Percentiles rank a stretch among this genome's conserved stretches.
These are phyloP conservation scores for Solen grandis DNA, from an alignment of 1,140 invertebrate species.

Conservation along the genomic window DNA sequence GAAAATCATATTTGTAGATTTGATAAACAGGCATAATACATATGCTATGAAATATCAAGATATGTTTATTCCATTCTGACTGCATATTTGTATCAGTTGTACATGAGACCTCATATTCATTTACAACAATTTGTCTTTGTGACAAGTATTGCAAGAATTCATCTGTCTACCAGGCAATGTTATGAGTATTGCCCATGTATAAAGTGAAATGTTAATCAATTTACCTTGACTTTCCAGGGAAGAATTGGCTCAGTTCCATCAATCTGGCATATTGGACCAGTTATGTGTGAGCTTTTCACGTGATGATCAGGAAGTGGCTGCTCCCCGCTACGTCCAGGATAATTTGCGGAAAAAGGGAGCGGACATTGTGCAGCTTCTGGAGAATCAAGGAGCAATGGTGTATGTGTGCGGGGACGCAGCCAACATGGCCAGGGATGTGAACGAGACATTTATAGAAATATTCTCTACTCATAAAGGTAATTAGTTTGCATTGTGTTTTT, in stretches of 20 bases:
- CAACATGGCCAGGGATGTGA: conserved; percentile 82
- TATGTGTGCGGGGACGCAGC: conserved; percentile 83
- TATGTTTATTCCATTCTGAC: too few species aligned
- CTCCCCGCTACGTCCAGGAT: conserved; percentile 81
- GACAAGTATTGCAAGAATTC: too few species aligned
- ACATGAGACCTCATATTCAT: too few species aligned
- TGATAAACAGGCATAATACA: too few species aligned
- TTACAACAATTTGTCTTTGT: too few species aligned
- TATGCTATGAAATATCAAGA: too few species aligned
- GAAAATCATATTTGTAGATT: too few species aligned
- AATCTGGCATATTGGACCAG: conserved; percentile 73
- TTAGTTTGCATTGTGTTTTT: conserved; percentile 1
- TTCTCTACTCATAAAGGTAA: conserved; percentile 68
- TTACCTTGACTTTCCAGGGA: conserved; percentile 44
- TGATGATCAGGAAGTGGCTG: conserved; percentile 64
- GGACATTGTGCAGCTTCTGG: conserved; percentile 71
- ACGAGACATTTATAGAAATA: conserved; percentile 77
- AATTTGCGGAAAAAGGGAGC: conserved; percentile 65
- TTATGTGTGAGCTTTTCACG: conserved; percentile 80
- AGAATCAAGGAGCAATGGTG: conserved; percentile 72
- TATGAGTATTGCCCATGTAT: too few species aligned
- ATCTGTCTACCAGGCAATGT: too few species aligned
- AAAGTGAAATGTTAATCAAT: too few species aligned
- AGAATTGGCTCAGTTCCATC: conserved; percentile 48
- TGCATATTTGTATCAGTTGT: too few species aligned